Evolutionary conservation across 2,113 vertebrate genomes (phyloP).

Genomic region (Oryzias woworae): DNA sequence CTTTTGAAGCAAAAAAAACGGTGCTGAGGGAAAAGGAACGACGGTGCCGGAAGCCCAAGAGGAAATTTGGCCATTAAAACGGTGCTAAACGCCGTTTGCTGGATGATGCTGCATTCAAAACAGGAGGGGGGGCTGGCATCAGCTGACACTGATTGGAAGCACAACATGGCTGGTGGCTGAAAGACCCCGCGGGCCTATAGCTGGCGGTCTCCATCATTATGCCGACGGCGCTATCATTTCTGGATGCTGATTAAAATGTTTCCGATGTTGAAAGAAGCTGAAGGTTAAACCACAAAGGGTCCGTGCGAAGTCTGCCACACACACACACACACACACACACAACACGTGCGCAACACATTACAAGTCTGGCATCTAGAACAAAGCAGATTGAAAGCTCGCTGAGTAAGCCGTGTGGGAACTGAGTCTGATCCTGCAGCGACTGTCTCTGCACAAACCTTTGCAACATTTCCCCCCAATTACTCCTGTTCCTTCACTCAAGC

Average conservation of each 20-base stretch:
- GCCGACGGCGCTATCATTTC: constrained; percentile 52
- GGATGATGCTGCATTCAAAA: constrained; percentile 13
- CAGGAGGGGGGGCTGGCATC: constrained; percentile 25
- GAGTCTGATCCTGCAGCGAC: constrained; percentile 21
- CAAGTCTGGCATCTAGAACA: constrained; percentile 11
- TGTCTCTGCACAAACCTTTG: constrained; percentile 5
- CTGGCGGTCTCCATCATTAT: constrained; percentile 55
- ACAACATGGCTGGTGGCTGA: constrained; percentile 45
- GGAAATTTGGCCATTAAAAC: constrained; percentile 52
- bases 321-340: background rate
- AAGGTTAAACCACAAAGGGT: constrained; percentile 70
- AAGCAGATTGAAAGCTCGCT: background rate
- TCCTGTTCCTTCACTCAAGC: no score
- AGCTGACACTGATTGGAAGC: constrained; percentile 53
- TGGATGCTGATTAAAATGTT: constrained; percentile 73
- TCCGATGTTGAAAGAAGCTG: constrained; percentile 64
- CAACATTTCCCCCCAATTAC: no score
- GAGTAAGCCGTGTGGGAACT: background rate
- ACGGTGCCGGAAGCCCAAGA: constrained; percentile 30
- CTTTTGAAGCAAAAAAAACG: constrained; percentile 10
- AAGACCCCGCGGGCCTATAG: constrained; percentile 44
- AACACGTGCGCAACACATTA: background rate
- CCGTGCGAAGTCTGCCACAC: constrained; percentile 23
- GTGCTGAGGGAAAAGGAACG: constrained; percentile 21
- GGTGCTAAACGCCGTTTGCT: constrained; percentile 48